A percentile compares a stretch with the other conserved stretches of the same genome.
Evolutionary conservation across 2,797 vertebrate genomes (phyloP).

Genomic region (Gambelia wislizenii): DNA sequence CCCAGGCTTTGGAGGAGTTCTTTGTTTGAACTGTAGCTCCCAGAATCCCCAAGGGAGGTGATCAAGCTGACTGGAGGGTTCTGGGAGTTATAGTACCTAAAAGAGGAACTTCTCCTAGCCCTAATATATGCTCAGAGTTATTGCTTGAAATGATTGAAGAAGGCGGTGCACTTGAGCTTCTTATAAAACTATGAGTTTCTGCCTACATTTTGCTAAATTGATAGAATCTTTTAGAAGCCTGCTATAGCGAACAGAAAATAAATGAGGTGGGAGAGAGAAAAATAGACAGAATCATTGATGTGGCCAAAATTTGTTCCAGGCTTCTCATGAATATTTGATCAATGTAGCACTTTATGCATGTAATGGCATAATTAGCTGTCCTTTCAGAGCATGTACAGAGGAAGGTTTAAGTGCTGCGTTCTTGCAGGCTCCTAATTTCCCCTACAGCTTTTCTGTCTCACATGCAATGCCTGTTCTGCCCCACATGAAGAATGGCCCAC

Average conservation of each 20-base stretch:
- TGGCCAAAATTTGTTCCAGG: not conserved
- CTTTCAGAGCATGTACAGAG: not conserved
- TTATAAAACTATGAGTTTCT: not conserved
- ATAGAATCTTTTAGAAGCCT: not conserved
- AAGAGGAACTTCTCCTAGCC: no score
- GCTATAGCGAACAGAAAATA: not conserved
- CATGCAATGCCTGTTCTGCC: rapidly evolving
- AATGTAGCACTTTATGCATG: not conserved
- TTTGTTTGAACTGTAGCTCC: no score
- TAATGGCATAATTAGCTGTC: not conserved
- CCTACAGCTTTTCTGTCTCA: not conserved
- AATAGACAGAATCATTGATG: not conserved
- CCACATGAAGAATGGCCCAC: not conserved
- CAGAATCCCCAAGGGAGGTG: no score
- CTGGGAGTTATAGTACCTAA: no score
- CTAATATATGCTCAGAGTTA: not conserved
- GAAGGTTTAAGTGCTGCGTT: constrained; percentile 20
- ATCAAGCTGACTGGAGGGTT: no score
- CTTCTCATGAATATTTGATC: not conserved
- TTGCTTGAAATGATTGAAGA: not conserved
- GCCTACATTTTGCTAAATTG: not conserved
- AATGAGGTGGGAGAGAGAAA: no score
- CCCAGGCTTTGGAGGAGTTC: no score
- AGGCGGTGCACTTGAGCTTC: not conserved
- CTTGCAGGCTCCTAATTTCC: not conserved